Base-by-base conservation (phyloP, 2,888 invertebrate species). In the Microchrysa polita region DNA sequence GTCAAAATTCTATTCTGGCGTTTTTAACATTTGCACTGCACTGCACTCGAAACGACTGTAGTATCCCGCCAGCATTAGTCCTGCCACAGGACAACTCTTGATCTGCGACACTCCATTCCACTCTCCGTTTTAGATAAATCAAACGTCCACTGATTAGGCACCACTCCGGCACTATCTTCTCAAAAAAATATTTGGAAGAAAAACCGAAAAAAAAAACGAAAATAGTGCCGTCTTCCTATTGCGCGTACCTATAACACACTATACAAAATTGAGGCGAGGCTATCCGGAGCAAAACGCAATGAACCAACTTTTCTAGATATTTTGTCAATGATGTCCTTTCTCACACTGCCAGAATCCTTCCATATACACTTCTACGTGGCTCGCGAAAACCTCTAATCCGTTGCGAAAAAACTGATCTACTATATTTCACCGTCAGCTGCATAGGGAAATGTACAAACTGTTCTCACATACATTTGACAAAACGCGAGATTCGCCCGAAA, bases 191-290 rank as follows among this genome's bases (percentile, higher is more conserved):
- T 40, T 40, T 34, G 14, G 4, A 34, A 18, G 4, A 16, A 18
- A 12, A 61, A 34, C 16, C 40, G 16, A 34, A 60, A 27, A 60
- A 60, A 34, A 27, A 9, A 22, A 65, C 44, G 65, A 44, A 5
- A 16, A 42, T 7, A 44, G 48, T 10, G 14, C 44, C 65, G 23
- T 12, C 7, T 65, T 55, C n/a, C 18, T 10, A 27, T 1, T 10
- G n/a, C 42, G 44, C 65, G 65, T 14, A 65, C 22, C 14, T 44
- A 65, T 44, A n/a, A 44, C 65, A 48, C 65, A 65, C 65, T 22
- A 65, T 44, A 20, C 65, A 22, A 48, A 5, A 34, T 65, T 48
- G 65, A 65, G 65, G 65, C 65, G 65, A 65, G 65, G 65, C 65
- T 48, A 48, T 44, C 10, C 27, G 7, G 27, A 34, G 27, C 27